Conservation (phyloP, 1,140 invertebrate genomes). For the Trichogramma pretiosum region DNA sequence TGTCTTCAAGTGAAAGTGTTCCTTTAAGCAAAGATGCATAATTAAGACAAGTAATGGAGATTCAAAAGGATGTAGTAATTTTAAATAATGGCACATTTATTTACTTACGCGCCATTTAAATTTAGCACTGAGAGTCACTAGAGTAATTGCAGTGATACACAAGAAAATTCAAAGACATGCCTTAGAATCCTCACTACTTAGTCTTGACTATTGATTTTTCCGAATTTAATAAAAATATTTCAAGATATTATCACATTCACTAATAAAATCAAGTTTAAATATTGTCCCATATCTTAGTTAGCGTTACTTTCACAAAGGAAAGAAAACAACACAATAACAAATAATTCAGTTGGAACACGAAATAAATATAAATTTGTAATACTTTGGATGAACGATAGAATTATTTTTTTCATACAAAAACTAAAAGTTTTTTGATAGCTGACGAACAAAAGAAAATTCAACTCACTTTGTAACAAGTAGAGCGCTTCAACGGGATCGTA, state of each 20-base stretch:
- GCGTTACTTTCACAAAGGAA: no score
- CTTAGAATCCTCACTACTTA: conserved; percentile 15
- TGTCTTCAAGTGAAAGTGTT: background rate
- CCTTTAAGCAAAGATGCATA: conserved; percentile 4
- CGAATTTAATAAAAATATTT: no score
- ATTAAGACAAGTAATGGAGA: conserved; percentile 6
- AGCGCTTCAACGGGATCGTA: conserved; percentile 24
- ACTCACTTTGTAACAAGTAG: conserved; percentile 30
- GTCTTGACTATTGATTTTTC: background rate
- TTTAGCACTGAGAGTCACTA: conserved; percentile 1
- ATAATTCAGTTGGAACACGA: no score
- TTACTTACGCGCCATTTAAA: conserved; percentile 15
- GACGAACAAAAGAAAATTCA: background rate
- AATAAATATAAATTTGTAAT: no score
- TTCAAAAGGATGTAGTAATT: conserved; percentile 14
- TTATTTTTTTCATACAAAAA: no score
- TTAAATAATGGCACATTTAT: conserved; percentile 10
- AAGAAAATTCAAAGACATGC: conserved; percentile 14
- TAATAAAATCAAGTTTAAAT: no score
- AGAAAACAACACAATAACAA: no score
- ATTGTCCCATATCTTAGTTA: no score
- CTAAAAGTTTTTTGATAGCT: background rate
- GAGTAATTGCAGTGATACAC: background rate
- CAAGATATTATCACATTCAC: no score
- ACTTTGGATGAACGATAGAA: background rate